Percentiles rank a stretch among this genome's conserved stretches.
Conservation (phyloP, 2,888 invertebrate species). For the Vesta saturnalis region DNA sequence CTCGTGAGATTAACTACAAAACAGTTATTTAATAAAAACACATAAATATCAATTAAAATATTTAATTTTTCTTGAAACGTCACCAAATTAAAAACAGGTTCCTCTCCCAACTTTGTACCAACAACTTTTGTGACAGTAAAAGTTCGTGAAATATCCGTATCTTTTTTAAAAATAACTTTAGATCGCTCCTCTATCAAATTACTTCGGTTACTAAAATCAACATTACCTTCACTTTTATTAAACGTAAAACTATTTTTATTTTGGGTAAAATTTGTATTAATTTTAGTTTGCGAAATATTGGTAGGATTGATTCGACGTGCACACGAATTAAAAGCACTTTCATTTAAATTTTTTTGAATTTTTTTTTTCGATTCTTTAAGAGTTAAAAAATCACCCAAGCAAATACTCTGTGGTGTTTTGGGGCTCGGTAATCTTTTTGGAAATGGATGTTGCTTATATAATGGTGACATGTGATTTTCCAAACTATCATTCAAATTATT, state of each 20-base stretch:
- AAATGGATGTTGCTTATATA: slow-evolving; percentile 46
- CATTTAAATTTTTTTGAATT: slow-evolving; percentile 31
- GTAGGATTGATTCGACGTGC: slow-evolving; percentile 67
- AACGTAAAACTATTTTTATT: slow-evolving; percentile 22
- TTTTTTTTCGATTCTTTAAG: slow-evolving; percentile 50
- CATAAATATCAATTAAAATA: slow-evolving; percentile 68
- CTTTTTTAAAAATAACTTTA: slow-evolving; percentile 42
- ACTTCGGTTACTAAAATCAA: slow-evolving; percentile 38
- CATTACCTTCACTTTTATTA: slow-evolving; percentile 9
- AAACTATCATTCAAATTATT: slow-evolving; percentile 25
- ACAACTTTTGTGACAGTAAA: slow-evolving; percentile 11
- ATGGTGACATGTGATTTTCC: slow-evolving; percentile 53
- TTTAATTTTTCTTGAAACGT: slow-evolving; percentile 66
- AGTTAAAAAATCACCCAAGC: slow-evolving; percentile 58
- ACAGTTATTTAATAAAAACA: slow-evolving; percentile 68
- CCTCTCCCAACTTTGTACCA: slow-evolving; percentile 59
- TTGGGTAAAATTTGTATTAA: background rate
- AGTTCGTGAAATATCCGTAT: background rate
- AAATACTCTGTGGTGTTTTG: slow-evolving; percentile 47
- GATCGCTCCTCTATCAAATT: slow-evolving; percentile 47
- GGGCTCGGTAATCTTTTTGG: slow-evolving; percentile 31
- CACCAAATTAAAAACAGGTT: slow-evolving; percentile 63
- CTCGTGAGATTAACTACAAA: slow-evolving; percentile 72
- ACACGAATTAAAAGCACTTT: slow-evolving; percentile 46
- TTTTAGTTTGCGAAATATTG: slow-evolving; percentile 49